Base-by-base conservation (phyloP, 2,888 invertebrate species). In the Callyntrura guangdongensis region DNA sequence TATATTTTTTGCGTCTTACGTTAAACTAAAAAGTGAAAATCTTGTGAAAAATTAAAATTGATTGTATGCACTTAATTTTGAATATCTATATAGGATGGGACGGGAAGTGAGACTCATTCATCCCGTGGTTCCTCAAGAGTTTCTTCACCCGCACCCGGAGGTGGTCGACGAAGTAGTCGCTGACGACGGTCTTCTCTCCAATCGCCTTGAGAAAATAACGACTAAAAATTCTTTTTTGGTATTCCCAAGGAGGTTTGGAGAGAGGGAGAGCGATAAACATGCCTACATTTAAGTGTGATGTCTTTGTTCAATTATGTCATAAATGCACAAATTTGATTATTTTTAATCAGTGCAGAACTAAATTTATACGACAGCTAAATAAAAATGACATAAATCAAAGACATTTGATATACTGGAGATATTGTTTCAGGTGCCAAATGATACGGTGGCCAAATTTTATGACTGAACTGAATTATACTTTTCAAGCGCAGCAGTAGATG, bases 111-210 rank as follows among this genome's bases (percentile, higher is more conserved):
- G 20, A 93, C 92, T 56, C 89, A 92, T 25, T 93, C 93, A 14
- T 93, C 93, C 14, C 86, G 93, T 67, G 91, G 93, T 81, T 93
- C 93, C 14, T 93, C 93, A 11, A 77, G 93, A 84, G 92, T 93
- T 20, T 92, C 93, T 1, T 92, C 93, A 0, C 93, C 93, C n/a
- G 93, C 92, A 8, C 93, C 93, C 17, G 92, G 91, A 45, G 84
- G 91, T 22, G 84, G 91, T 17, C 89, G 93, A 14, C 90, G 93
- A 64, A 85, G 90, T 67, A 86, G 88, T 56, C 91, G 92, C 79
- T 89, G 91, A 91, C 89, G 86, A 27, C 87, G 82, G 89, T 79
- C 74, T 69, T 88, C 86, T 69, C 87, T 81, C 69, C 87, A 82
- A 25, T 81, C 87, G 27, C 87, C 81, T 36, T 87, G 72, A 87